phyloP scores from a whole-genome alignment of 2,113 vertebrate species.

The Nycticebus coucang region DNA sequence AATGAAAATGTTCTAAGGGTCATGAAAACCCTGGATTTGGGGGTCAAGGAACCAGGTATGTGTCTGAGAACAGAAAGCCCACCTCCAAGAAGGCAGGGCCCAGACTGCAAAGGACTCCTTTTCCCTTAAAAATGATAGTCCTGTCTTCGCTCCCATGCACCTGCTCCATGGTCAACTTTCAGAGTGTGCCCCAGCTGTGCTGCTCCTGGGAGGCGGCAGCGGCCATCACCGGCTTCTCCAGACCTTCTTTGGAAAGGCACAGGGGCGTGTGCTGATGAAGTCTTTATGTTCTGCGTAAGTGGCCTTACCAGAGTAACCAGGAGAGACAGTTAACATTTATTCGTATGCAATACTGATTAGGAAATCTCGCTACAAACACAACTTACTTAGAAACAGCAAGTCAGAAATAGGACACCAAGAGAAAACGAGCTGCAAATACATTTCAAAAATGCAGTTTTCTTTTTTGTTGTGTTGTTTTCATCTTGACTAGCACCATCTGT shows the following conservation, averaged over 20 bases:
- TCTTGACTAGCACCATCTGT: constrained; percentile 93
- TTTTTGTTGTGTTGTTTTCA: constrained; percentile 79
- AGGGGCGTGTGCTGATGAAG: not conserved
- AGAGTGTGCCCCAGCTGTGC: not conserved
- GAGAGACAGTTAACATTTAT: constrained; percentile 90
- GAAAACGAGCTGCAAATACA: constrained; percentile 88
- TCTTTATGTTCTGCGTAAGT: constrained; percentile 81
- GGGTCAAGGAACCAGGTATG: not conserved
- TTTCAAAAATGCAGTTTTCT: constrained; percentile 82
- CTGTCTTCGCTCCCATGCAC: accelerated
- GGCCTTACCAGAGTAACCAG: constrained; percentile 88
- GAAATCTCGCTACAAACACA: constrained; percentile 93
- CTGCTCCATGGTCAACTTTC: accelerated
- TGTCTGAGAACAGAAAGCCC: not conserved
- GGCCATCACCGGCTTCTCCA: not conserved
- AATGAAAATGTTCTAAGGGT: not conserved
- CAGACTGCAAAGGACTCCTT: not conserved
- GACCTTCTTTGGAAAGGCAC: not conserved
- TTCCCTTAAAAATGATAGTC: not conserved
- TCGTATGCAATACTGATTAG: constrained; percentile 89
- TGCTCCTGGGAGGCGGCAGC: accelerated
- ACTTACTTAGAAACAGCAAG: constrained; percentile 90
- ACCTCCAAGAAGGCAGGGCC: not conserved
- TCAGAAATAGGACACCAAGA: constrained; percentile 88
- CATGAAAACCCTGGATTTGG: not conserved